These are phyloP conservation scores for Ostrea denselamellosa DNA, from an alignment of 1,140 invertebrate species.

Conservation along the genomic window DNA sequence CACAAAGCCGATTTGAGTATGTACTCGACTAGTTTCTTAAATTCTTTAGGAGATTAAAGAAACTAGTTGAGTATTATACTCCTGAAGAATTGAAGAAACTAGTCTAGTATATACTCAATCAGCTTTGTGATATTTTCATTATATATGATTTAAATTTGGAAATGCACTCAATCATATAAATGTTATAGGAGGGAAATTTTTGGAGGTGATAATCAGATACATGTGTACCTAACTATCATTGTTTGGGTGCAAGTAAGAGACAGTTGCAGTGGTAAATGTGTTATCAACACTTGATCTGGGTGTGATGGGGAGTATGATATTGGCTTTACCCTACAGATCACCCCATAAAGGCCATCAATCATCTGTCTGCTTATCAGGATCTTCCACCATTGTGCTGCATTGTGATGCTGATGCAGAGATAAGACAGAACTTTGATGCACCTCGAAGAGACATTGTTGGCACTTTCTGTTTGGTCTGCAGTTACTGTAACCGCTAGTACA, in stretches of 20 bases:
- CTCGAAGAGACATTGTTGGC: constrained; percentile 5
- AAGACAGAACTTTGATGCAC: constrained; percentile 24
- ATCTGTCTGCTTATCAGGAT: neutral
- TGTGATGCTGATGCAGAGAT: neutral
- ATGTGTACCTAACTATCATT: constrained; percentile 1
- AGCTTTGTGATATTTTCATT: no score
- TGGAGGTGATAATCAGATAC: neutral
- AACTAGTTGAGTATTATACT: no score
- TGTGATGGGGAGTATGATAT: neutral
- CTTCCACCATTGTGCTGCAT: constrained; percentile 16
- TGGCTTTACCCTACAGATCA: neutral
- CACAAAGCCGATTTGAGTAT: no score
- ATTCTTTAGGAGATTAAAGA: no score
- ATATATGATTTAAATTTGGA: no score
- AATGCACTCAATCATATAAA: no score
- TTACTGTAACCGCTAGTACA: constrained; percentile 24
- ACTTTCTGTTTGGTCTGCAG: neutral
- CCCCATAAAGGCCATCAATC: constrained; percentile 6
- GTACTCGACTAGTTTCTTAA: no score
- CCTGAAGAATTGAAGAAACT: no score
- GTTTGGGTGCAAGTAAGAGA: neutral
- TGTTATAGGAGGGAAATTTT: no score
- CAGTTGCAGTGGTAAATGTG: neutral
- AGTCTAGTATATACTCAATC: no score
- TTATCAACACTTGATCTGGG: neutral